Evolutionary conservation across 2,797 vertebrate species (phyloP), one percentile per base, ranked within the genome.

Genomic region (Macroramphosus scolopax): DNA sequence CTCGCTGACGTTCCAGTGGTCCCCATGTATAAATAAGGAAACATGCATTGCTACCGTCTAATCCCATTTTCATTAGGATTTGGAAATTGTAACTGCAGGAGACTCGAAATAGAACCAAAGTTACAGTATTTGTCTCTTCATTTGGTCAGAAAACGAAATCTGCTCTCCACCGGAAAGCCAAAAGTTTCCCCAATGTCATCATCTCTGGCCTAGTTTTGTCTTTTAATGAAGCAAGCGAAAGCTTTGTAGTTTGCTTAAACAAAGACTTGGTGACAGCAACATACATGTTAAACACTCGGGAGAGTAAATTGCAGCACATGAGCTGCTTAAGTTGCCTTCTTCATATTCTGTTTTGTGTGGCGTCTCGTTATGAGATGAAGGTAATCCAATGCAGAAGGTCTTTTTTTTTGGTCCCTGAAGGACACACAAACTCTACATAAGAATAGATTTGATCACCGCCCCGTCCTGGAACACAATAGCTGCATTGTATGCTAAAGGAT

Each of bases 191-290:
- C 28, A 26, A 20, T 66, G 74, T 58, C 79, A 70, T 82, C 76
- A 63, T 78, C 59, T 63, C 38, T 51, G 64, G 63, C 80, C 68
- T 37, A 64, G 68, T 65, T 76, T 62, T 77, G 70, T 75, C 70
- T 75, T 68, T 67, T 56, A 80, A 75, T 32, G 64, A 78, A 76
- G 50, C 39, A 33, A 57, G 40, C 18, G 2, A 34, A 73, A 13
- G 46, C 81, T 83, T 85, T 86, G 72, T 66, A 84, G 75, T 81
- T 62, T 82, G 78, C 79, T 79, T 72, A 82, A 81, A 82, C 58
- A 12, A 61, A 42, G 45, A 48, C 50, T 57, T 77, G 62, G 72
- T 55, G 73, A 74, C 76, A 61, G 70, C 52, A 56, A 62, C 60
- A 58, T 70, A 34, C 54, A 71, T 72, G 69, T 74, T 50, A 41